Base-by-base conservation (phyloP, 2,113 vertebrate species). In the Alexandromys fortis region DNA sequence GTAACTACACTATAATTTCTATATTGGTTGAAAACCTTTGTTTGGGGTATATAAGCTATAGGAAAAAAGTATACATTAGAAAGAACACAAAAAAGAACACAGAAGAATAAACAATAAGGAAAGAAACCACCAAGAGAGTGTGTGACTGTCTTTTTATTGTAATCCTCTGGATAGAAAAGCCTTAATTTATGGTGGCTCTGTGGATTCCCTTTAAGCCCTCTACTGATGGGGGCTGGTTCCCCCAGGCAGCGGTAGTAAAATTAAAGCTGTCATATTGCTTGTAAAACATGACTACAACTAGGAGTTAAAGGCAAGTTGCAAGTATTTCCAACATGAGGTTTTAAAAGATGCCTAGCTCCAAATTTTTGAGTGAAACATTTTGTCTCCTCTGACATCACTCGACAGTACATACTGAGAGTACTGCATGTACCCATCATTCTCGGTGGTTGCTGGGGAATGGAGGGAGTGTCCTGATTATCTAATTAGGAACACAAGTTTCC, bases 291-390 rank as follows among this genome's bases (percentile, higher is more conserved):
- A 35, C 75, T 5, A 72, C 63, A 8, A 38, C 67, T 58, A 22
- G 21, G 12, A 67, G 8, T 85, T 94, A 93, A 91, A 70, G 52
- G 28, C 0, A 49, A 7, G 3, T 92, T 68, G 83, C 58, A 72
- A 63, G 77, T 82, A 4, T 86, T 94, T 91, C 14, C 28, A 95
- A 9, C 70, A 47, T 75, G 38, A 63, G 8, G 21, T 70, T 94
- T 70, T 90, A 3, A 75, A 47, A 95, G 75, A 8, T 65, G 1
- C n/a, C 4, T 67, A 55, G 12, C 19, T 94, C 35, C 30, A 89
- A 68, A 77, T 58, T 88, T 82, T 86, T 91, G 17, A 89, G 72
- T 16, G 91, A 58, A 97, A 70, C 30, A 79, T 76, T 82, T 87
- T 94, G 47, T 42, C 4, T 91, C 87, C 70, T 88, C 55, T 92